Conservation (phyloP, 1,140 invertebrate species). For the Cecropterus lyciades region DNA sequence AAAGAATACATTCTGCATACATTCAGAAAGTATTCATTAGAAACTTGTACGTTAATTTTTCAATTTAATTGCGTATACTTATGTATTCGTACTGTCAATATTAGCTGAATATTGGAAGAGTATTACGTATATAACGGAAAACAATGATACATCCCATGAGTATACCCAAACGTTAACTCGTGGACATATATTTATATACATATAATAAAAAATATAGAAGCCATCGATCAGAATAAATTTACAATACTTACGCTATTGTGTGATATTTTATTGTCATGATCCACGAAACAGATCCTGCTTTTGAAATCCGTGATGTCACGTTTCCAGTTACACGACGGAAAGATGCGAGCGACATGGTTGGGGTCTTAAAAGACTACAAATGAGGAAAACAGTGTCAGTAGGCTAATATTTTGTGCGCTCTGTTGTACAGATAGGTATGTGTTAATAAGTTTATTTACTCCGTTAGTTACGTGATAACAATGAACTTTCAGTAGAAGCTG, state of each 20-base stretch:
- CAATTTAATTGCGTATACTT: too few species aligned
- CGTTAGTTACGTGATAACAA: not conserved
- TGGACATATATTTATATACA: too few species aligned
- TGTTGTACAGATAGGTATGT: not conserved
- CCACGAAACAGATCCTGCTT: slow-evolving; percentile 40
- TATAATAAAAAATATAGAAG: too few species aligned
- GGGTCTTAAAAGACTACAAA: slow-evolving; percentile 43
- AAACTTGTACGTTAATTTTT: too few species aligned
- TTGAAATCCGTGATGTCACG: slow-evolving; percentile 53
- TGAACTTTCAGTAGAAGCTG: not conserved
- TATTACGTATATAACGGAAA: too few species aligned
- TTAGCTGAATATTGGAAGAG: too few species aligned
- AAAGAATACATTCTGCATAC: too few species aligned
- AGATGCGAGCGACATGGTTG: slow-evolving; percentile 34
- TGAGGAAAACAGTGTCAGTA: slow-evolving; percentile 47
- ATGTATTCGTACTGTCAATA: too few species aligned
- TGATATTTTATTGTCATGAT: slow-evolving; percentile 15
- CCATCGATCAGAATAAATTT: not conserved
- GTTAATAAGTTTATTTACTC: not conserved
- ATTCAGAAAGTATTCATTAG: too few species aligned
- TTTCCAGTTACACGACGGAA: slow-evolving; percentile 42
- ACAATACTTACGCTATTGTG: not conserved
- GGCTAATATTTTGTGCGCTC: slow-evolving; percentile 7
- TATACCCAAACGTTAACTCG: too few species aligned
- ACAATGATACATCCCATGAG: too few species aligned